phyloP scores from a whole-genome alignment of 2,113 vertebrate genomes.

The Gila orcuttii region DNA sequence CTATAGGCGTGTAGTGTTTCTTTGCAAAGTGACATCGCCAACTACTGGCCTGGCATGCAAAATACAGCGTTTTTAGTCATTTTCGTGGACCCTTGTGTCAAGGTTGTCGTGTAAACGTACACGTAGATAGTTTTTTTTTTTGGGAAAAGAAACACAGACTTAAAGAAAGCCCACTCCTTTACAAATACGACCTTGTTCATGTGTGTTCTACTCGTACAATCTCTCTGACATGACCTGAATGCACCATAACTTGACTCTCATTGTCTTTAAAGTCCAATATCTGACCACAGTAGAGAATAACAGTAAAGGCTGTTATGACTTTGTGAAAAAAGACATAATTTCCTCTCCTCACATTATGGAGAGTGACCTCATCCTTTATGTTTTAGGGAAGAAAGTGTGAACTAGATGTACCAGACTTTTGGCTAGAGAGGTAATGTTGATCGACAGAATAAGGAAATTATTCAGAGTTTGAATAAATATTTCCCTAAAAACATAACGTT shows the following conservation, averaged over 20 bases:
- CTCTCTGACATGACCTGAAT: not conserved
- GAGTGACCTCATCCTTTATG: slow-evolving; percentile 46
- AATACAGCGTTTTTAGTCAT: no score
- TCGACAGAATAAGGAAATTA: not conserved
- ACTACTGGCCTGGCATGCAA: no score
- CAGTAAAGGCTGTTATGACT: not conserved
- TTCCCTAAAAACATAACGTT: not conserved
- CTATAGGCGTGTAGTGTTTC: no score
- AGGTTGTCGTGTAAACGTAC: no score
- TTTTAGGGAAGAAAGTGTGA: slow-evolving; percentile 31
- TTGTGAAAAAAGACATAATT: slow-evolving; percentile 20
- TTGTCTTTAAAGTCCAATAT: not conserved
- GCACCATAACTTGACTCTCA: not conserved
- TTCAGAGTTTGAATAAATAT: not conserved
- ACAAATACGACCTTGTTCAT: no score
- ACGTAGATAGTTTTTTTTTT: no score
- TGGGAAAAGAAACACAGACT: no score
- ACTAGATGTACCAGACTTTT: slow-evolving; percentile 32
- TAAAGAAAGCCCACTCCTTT: no score
- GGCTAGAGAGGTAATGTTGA: slow-evolving; percentile 21
- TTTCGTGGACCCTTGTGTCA: no score
- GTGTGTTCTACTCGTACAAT: not conserved
- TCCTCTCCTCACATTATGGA: not conserved
- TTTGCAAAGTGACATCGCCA: no score
- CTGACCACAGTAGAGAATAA: not conserved